phyloP scores from a whole-genome alignment of 92 coral and sea anemone genomes.

The Virgularia gustaviana region DNA sequence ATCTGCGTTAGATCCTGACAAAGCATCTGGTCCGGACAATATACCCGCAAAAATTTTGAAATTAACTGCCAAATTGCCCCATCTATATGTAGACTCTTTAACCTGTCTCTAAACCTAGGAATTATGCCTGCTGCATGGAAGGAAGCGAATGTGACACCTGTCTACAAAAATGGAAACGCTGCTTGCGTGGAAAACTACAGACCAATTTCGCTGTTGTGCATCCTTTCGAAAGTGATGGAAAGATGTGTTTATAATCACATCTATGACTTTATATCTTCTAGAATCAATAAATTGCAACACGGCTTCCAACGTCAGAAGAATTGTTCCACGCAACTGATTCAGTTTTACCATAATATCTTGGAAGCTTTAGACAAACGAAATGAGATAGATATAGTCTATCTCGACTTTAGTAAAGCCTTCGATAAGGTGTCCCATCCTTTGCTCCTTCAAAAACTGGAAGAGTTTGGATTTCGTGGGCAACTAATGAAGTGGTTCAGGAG shows the following conservation, averaged over 20 bases:
- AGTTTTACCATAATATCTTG: neutral
- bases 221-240: neutral
- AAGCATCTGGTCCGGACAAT: conserved; percentile 22
- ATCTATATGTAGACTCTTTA: neutral
- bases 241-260: conserved; percentile 7
- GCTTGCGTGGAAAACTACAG: conserved; percentile 1
- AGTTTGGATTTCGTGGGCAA: neutral
- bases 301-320: conserved; percentile 6
- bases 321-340: neutral
- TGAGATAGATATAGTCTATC: neutral
- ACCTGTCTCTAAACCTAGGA: neutral
- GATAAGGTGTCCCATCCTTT: conserved; percentile 6
- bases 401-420: conserved; percentile 7
- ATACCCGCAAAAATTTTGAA: conserved; percentile 1
- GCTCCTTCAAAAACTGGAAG: neutral
- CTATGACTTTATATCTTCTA: conserved; percentile 1
- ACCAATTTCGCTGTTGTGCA: neutral
- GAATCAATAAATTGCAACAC: conserved; percentile 4
- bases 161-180: neutral
- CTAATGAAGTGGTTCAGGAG: neutral
- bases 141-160: conserved; percentile 9
- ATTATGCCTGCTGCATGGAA: conserved; percentile 7
- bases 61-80: conserved; percentile 13
- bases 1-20: neutral
- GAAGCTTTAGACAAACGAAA: conserved; percentile 8